Base-by-base conservation (phyloP, 2,113 vertebrate species). In the Daphoenositta chrysoptera region DNA sequence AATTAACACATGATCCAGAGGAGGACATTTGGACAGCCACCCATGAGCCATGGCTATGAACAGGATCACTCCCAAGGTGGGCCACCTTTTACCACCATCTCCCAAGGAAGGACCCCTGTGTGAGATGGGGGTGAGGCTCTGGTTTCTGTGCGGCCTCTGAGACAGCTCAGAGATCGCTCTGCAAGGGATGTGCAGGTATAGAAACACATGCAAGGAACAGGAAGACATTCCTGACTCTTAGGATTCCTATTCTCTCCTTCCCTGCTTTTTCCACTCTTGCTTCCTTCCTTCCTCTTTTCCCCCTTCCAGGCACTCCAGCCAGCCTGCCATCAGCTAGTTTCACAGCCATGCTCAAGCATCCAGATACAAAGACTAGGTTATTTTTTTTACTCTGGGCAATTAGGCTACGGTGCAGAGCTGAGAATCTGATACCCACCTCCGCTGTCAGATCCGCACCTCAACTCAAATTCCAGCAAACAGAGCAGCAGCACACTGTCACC, bases 401-500 rank as follows among this genome's bases (percentile, higher is more conserved):
- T 47, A 95, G 54, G 48, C 82, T 87, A 54, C 0, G 0, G 42
- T 48, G 48, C 72, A 75, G 51, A 93, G 65, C 72, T 4, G 11
- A 87, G 61, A 95, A 95, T n/a, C 44, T 31, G 60, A 95, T 54
- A 90, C 15, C 56, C 48, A 83, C 45, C 15, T 18, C 69, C 1
- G 13, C 90, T 87, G 73, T 75, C 6, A 4, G 64, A 95, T 68
- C 64, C 0, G 1, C 61, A 92, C 86, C 72, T 89, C 5, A 0
- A 91, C 76, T 92, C 23, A 2, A 90, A 96, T 96, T 94, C 83
- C 93, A 92, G 56, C 78, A 91, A 92, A 93, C 5, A 83, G 51
- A 83, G 39, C 51, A 76, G 70, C 26, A 10, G 61, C 70, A 87
- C 69, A 39, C 80, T 92, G 90, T 94, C 90, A 94, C 93, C 86